Evolutionary conservation across 2,113 vertebrate species (phyloP).

Genomic region (Addax nasomaculatus): DNA sequence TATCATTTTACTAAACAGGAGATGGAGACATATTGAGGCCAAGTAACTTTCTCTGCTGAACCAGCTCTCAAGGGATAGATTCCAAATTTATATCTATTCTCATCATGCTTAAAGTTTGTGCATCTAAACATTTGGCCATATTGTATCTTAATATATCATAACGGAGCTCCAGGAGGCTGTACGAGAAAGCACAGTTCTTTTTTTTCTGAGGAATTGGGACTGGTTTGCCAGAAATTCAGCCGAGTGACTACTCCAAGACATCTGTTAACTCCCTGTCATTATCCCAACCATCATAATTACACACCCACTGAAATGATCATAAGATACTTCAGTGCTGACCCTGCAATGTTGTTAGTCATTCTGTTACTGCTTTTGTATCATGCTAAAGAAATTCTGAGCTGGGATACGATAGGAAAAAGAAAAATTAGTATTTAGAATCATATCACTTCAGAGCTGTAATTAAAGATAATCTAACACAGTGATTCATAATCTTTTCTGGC

Average conservation of each 20-base stretch:
- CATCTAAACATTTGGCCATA: background rate
- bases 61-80: background rate
- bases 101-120: background rate
- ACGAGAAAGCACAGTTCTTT: background rate
- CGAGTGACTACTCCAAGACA: constrained; percentile 10
- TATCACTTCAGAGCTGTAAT: constrained; percentile 54
- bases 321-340: background rate
- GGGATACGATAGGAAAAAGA: background rate
- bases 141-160: background rate
- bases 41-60: background rate
- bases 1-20: constrained; percentile 9
- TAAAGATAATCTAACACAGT: constrained; percentile 37
- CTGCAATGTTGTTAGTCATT: constrained; percentile 10
- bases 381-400: constrained; percentile 38
- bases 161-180: background rate
- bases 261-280: constrained; percentile 45
- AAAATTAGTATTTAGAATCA: constrained; percentile 49
- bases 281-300: constrained; percentile 22
- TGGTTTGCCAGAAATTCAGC: constrained; percentile 8
- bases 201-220: background rate
- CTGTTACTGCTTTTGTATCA: constrained; percentile 26
- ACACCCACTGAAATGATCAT: constrained; percentile 40
- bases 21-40: background rate
- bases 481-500: constrained; percentile 38
- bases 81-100: background rate